Conservation (phyloP, 2,113 vertebrate species). For the Pseudorhombus dupliciocellatus region DNA sequence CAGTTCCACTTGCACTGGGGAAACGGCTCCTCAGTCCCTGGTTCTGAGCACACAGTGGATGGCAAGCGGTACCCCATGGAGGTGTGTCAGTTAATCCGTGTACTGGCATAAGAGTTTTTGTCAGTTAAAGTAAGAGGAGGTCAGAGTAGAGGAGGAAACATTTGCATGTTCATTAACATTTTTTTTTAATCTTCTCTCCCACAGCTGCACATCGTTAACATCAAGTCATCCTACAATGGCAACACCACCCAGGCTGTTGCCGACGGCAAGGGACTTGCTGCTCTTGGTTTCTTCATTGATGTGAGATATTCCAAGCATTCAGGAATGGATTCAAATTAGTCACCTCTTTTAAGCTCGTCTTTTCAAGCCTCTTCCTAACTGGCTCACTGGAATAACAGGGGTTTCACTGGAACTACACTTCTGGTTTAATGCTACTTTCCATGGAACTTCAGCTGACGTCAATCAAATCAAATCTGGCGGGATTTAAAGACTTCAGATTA, state of each 20-base stretch:
- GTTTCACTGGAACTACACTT: too few species aligned
- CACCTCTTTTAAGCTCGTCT: too few species aligned
- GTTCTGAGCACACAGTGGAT: constrained; percentile 79
- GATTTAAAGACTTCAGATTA: too few species aligned
- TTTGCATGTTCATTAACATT: not conserved
- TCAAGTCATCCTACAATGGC: constrained; percentile 38
- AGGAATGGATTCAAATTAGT: too few species aligned
- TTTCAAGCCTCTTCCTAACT: too few species aligned
- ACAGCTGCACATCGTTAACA: constrained; percentile 81
- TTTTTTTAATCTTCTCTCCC: not conserved
- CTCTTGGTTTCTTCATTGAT: constrained; percentile 69
- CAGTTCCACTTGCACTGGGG: constrained; percentile 82
- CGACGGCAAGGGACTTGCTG: constrained; percentile 69
- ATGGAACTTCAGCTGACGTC: too few species aligned
- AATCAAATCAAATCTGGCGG: too few species aligned
- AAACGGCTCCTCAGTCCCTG: constrained; percentile 37
- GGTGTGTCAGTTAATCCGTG: constrained; percentile 64
- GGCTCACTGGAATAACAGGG: too few species aligned
- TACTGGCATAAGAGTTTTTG: too few species aligned
- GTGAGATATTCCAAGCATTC: constrained; percentile 27
- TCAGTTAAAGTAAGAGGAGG: too few species aligned
- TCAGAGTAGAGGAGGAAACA: too few species aligned
- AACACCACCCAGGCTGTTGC: not conserved
- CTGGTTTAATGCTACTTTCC: too few species aligned
- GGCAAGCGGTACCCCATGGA: constrained; percentile 75